Evolutionary conservation across 2,888 invertebrate species (phyloP).

Genomic region (Noctua janthe): DNA sequence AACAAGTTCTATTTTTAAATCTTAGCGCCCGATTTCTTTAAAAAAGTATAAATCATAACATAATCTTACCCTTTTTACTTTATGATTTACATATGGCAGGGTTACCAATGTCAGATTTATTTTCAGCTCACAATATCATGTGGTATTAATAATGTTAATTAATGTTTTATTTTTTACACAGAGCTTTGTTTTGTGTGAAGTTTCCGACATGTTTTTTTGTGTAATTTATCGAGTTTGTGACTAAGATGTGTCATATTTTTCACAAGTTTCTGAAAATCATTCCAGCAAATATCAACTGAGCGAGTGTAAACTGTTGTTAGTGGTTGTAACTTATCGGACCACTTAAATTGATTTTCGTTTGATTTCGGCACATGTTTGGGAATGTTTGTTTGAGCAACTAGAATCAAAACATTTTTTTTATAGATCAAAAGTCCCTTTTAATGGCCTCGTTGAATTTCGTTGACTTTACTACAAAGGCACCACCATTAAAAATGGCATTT

Average conservation of each 20-base stretch:
- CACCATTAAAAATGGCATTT: too few species aligned
- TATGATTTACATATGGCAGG: constrained; percentile 78
- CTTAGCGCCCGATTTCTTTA: constrained; percentile 45
- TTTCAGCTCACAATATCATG: constrained; percentile 61
- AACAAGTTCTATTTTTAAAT: constrained; percentile 47
- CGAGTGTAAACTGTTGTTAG: too few species aligned
- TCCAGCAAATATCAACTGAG: too few species aligned
- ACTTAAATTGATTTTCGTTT: too few species aligned
- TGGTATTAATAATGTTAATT: constrained; percentile 67
- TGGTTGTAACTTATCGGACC: too few species aligned
- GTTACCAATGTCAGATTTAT: constrained; percentile 62
- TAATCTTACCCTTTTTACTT: constrained; percentile 70
- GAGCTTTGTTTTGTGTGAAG: constrained; percentile 44
- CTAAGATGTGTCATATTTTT: not conserved
- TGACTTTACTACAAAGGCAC: too few species aligned
- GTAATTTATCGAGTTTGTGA: not conserved
- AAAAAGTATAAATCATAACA: constrained; percentile 75
- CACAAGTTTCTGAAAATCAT: not conserved
- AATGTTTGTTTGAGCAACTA: too few species aligned
- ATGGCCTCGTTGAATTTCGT: too few species aligned
- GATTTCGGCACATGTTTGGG: too few species aligned
- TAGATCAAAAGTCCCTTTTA: too few species aligned
- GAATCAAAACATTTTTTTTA: too few species aligned
- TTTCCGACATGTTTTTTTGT: constrained; percentile 3
- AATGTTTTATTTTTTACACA: constrained; percentile 52